Evolutionary conservation across 2,888 invertebrate genomes (phyloP).

Genomic region (Margaritifera margaritifera): DNA sequence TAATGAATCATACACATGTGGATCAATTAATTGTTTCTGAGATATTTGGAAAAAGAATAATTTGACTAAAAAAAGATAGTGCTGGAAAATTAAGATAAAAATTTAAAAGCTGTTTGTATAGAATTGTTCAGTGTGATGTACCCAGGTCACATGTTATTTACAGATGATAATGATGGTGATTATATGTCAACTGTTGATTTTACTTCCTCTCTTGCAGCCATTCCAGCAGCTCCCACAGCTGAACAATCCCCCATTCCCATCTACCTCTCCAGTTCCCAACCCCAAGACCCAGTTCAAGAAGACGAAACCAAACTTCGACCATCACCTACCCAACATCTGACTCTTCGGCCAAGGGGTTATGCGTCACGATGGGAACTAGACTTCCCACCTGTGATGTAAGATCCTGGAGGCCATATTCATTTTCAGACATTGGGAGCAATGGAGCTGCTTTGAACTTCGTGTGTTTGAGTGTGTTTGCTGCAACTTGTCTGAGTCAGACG

Average conservation of each 20-base stretch:
- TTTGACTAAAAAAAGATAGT: too few relatives aligned
- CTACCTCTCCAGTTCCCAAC: conserved; percentile 58
- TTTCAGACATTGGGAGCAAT: conserved; percentile 47
- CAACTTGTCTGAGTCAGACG: background rate
- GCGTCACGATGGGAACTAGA: conserved; percentile 61
- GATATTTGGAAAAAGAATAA: too few relatives aligned
- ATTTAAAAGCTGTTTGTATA: too few relatives aligned
- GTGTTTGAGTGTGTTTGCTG: conserved; percentile 14
- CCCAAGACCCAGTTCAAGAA: conserved; percentile 41
- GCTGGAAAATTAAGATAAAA: too few relatives aligned
- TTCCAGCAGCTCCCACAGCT: conserved; percentile 41
- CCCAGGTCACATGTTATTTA: too few relatives aligned
- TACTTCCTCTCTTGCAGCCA: conserved; percentile 14
- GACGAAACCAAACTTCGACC: conserved; percentile 27
- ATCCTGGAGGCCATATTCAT: conserved; percentile 60
- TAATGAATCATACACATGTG: too few relatives aligned
- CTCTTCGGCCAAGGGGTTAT: conserved; percentile 69
- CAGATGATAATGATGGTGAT: too few relatives aligned
- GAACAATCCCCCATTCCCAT: conserved; percentile 38
- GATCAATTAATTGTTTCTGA: too few relatives aligned
- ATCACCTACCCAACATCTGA: conserved; percentile 67
- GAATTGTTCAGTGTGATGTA: too few relatives aligned
- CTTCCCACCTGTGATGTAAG: conserved; percentile 31
- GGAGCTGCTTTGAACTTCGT: conserved; percentile 33
- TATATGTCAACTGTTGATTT: too few relatives aligned